Conservation (phyloP, 2,888 invertebrate genomes). For the Platynereis dumerilii region DNA sequence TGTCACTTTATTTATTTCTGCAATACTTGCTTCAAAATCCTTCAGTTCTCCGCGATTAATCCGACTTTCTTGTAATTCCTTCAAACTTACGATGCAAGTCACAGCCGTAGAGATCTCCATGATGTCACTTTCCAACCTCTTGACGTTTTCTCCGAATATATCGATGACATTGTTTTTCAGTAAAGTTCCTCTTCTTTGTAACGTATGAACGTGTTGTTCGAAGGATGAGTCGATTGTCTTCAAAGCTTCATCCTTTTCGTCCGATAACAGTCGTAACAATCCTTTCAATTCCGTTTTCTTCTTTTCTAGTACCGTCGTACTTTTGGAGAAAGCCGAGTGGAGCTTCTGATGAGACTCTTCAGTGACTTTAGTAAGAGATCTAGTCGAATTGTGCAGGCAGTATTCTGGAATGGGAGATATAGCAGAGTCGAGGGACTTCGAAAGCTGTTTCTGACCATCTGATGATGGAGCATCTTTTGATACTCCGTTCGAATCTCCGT, state of each 20-base stretch:
- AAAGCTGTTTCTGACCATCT: conserved; percentile 15
- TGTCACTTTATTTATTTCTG: conserved; percentile 37
- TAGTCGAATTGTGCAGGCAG: conserved; percentile 23
- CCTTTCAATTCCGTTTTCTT: conserved; percentile 39
- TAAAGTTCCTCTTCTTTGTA: conserved; percentile 38
- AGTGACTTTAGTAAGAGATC: conserved; percentile 33
- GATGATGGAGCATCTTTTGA: conserved; percentile 22
- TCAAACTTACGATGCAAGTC: conserved; percentile 40
- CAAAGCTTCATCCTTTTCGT: conserved; percentile 40
- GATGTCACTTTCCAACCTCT: conserved; percentile 35
- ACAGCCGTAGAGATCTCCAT: conserved; percentile 41
- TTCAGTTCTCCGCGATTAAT: conserved; percentile 33
- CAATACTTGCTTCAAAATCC: conserved; percentile 34
- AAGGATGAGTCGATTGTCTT: conserved; percentile 39
- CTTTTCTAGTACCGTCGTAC: conserved; percentile 35
- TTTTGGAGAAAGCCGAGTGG: conserved; percentile 32
- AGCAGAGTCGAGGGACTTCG: too few species aligned
- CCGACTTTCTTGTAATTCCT: conserved; percentile 39
- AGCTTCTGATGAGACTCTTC: conserved; percentile 38
- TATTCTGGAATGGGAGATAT: too few species aligned
- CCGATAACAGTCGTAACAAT: conserved; percentile 32
- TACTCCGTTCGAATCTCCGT: too few species aligned
- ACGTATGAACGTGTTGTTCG: conserved; percentile 38
- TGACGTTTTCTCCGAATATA: conserved; percentile 39
- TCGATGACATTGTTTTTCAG: conserved; percentile 43